A percentile compares a stretch with the other conserved stretches of the same genome.
Conservation (phyloP, 35 echinoderm and acorn worm genomes). For the Acanthaster planci region DNA sequence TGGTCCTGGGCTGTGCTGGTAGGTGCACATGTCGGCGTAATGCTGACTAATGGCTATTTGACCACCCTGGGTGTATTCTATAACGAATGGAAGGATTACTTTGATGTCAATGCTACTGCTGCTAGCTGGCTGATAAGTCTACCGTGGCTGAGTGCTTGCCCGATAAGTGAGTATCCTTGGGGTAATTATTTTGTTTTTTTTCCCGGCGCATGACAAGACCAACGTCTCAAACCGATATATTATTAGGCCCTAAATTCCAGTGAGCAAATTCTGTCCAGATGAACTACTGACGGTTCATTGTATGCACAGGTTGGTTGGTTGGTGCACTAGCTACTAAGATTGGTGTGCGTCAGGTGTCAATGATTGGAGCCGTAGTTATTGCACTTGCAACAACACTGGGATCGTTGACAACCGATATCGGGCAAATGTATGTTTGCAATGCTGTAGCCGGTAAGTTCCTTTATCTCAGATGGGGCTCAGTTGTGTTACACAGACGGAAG, state of each 20-base stretch:
- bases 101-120: conserved; percentile 1
- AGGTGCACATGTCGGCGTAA: neutral
- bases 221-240: too few species aligned
- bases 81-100: conserved; percentile 40
- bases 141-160: neutral
- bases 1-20: conserved; percentile 28
- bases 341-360: neutral
- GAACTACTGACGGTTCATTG: too few species aligned
- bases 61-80: conserved; percentile 35
- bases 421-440: conserved; percentile 3
- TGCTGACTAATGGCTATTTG: conserved; percentile 3
- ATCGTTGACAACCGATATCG: neutral
- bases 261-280: too few species aligned
- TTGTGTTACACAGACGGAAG: too few species aligned
- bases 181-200: too few species aligned
- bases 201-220: too few species aligned
- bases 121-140: neutral
- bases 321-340: neutral
- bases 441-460: neutral
- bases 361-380: neutral
- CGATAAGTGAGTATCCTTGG: conserved; percentile 19
- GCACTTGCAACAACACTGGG: neutral
- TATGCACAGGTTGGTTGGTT: neutral
- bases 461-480: neutral
- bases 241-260: too few species aligned